Evolutionary conservation across 2,113 vertebrate species (phyloP).

Genomic region (Alces alces): DNA sequence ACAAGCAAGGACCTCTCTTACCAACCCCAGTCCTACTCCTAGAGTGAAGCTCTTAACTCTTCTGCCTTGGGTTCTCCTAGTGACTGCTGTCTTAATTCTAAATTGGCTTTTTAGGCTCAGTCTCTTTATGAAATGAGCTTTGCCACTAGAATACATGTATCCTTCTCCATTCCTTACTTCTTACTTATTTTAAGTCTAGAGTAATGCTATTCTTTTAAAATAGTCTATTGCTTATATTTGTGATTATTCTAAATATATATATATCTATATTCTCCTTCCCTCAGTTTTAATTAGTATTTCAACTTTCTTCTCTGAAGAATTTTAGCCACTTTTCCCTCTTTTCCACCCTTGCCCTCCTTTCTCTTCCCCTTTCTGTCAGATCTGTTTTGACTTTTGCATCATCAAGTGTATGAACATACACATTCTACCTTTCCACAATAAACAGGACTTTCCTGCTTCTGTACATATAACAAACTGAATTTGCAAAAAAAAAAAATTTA

Average conservation of each 20-base stretch:
- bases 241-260: background rate
- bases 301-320: background rate
- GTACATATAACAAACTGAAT: background rate
- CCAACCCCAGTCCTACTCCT: background rate
- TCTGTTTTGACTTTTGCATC: background rate
- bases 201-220: background rate
- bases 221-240: background rate
- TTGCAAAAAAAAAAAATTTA: background rate
- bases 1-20: background rate
- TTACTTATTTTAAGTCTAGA: background rate
- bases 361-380: background rate
- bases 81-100: background rate
- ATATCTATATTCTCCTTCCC: background rate
- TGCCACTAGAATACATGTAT: background rate
- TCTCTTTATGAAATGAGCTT: background rate
- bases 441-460: background rate
- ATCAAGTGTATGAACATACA: background rate
- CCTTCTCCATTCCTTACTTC: background rate
- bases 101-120: background rate
- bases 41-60: background rate
- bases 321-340: background rate
- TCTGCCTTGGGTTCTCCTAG: background rate
- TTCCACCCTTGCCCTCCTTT: fast-evolving
- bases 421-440: background rate
- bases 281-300: background rate